These are phyloP conservation scores for Lepidocolaptes lacrymiger DNA, from an alignment of 2,797 vertebrate species.

Conservation along the genomic window DNA sequence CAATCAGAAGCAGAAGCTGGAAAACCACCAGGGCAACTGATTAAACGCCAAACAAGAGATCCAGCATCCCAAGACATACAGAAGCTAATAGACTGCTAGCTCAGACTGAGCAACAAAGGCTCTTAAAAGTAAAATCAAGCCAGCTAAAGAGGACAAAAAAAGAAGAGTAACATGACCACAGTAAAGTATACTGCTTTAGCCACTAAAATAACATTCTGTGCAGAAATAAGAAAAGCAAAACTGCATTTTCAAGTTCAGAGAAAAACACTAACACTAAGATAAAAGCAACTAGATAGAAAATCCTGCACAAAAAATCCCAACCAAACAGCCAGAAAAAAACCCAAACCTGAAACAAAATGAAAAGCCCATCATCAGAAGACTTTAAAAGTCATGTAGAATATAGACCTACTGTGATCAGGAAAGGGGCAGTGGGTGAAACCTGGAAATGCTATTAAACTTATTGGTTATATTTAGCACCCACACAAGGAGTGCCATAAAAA, in stretches of 20 bases:
- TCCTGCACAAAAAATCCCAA: not conserved
- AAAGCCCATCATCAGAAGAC: accelerated
- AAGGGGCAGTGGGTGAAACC: not conserved
- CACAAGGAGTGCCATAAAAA: not conserved
- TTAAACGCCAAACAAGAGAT: not conserved
- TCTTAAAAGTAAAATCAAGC: not conserved
- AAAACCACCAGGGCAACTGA: not conserved
- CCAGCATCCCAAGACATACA: not conserved
- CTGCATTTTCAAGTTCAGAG: not conserved
- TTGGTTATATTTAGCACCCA: not conserved
- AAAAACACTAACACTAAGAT: not conserved
- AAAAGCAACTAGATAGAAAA: not conserved
- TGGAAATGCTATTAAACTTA: not conserved
- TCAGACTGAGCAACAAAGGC: not conserved
- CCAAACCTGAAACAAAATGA: accelerated
- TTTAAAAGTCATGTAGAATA: not conserved
- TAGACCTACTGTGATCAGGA: not conserved
- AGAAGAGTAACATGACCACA: not conserved
- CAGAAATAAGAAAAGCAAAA: not conserved
- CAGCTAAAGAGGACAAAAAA: not conserved
- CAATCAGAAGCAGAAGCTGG: not conserved
- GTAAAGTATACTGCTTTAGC: not conserved
- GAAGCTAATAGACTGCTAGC: not conserved
- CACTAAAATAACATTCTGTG: not conserved
- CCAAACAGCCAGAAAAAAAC: not conserved